Percentiles rank a stretch among this genome's conserved stretches.
These are phyloP conservation scores for Conus ventricosus DNA, from an alignment of 1,140 invertebrate genomes.

Conservation along the genomic window DNA sequence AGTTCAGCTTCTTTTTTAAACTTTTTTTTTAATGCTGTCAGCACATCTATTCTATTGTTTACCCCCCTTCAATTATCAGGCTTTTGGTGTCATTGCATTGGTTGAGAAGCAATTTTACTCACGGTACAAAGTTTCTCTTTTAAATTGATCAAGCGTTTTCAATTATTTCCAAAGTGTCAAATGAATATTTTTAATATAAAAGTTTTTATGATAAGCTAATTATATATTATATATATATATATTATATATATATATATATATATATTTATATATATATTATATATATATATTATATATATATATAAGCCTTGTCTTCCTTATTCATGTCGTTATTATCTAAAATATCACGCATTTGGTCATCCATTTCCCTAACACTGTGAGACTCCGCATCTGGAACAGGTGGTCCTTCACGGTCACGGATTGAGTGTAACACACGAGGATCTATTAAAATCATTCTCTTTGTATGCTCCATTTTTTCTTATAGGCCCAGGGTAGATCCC, in stretches of 20 bases:
- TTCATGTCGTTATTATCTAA: background rate
- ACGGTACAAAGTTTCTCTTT: background rate
- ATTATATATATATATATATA: no score
- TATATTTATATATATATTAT: no score
- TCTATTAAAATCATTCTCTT: conserved; percentile 13
- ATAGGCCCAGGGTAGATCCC: no score
- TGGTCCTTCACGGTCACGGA: background rate
- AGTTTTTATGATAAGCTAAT: no score
- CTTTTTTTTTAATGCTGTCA: background rate
- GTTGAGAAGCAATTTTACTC: no score
- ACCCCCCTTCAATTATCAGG: no score
- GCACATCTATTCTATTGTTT: background rate
- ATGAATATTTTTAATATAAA: no score
- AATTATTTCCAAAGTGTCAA: no score
- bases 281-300: no score
- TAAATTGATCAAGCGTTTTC: background rate
- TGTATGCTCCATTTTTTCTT: conserved; percentile 5
- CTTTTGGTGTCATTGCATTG: no score
- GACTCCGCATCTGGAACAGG: background rate
- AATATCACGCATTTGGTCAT: conserved; percentile 11
- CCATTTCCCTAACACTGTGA: conserved; percentile 5
- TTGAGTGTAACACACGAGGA: background rate
- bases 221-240: no score
- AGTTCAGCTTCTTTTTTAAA: conserved; percentile 20
- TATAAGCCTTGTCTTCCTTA: background rate